Evolutionary conservation across 2,888 invertebrate genomes (phyloP).

Genomic region (Phytoseiulus persimilis): DNA sequence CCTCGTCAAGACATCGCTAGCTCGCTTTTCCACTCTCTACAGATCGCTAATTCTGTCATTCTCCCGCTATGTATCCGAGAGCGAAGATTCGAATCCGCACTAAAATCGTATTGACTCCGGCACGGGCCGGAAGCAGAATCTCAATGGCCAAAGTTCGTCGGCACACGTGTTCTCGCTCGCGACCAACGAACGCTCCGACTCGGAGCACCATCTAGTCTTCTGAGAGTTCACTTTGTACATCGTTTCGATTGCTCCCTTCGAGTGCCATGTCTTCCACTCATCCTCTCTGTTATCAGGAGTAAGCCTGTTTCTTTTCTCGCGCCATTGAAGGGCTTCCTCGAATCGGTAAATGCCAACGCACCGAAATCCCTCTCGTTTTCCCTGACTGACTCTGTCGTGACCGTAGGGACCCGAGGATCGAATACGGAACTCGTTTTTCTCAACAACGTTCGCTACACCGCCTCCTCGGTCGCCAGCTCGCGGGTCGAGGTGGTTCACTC

Average conservation of each 20-base stretch:
- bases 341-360: too few species aligned
- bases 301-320: too few species aligned
- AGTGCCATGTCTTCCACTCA: background rate
- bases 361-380: too few species aligned
- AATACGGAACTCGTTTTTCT: too few species aligned
- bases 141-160: background rate
- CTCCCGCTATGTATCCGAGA: background rate
- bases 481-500: background rate
- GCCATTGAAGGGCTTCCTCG: too few species aligned
- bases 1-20: background rate
- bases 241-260: background rate
- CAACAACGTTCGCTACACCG: too few species aligned
- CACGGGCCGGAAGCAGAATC: background rate
- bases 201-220: background rate
- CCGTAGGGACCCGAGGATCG: too few species aligned
- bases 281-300: too few species aligned
- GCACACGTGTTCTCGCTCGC: background rate
- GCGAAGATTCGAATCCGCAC: background rate
- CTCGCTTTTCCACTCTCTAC: background rate
- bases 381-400: too few species aligned
- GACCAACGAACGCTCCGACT: background rate
- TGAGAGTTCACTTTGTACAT: background rate
- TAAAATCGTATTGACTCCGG: background rate
- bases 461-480: background rate
- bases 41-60: background rate